These are phyloP conservation scores for Hofmannophila pseudospretella DNA, from an alignment of 2,888 invertebrate genomes.

Conservation along the genomic window DNA sequence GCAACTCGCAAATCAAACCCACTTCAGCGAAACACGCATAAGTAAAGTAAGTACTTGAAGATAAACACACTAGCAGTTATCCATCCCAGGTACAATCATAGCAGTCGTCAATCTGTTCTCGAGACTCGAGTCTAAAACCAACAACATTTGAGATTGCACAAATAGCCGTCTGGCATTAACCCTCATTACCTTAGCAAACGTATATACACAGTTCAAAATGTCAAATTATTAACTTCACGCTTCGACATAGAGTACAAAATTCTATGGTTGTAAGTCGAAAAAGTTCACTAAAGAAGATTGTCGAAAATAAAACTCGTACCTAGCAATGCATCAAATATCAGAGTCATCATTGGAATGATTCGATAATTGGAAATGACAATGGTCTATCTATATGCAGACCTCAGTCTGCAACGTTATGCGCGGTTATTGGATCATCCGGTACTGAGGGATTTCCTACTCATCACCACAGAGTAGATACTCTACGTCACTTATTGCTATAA, in stretches of 20 bases:
- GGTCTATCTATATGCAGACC: conserved; percentile 45
- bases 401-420: too few relatives aligned
- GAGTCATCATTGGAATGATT: conserved; percentile 56
- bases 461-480: too few relatives aligned
- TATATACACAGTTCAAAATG: conserved; percentile 20
- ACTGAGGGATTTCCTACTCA: too few relatives aligned
- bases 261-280: neutral
- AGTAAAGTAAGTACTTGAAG: conserved; percentile 29
- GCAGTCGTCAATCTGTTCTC: conserved; percentile 55
- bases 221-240: conserved; percentile 18
- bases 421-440: too few relatives aligned
- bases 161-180: conserved; percentile 64
- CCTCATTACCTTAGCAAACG: conserved; percentile 55
- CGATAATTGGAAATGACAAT: conserved; percentile 57
- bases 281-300: conserved; percentile 25
- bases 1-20: conserved; percentile 51
- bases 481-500: too few relatives aligned
- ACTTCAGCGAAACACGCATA: conserved; percentile 42
- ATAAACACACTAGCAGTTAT: conserved; percentile 43
- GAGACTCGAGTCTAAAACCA: conserved; percentile 51
- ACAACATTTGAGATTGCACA: conserved; percentile 64
- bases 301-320: conserved; percentile 37
- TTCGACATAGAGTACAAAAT: conserved; percentile 18
- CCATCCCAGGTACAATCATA: conserved; percentile 45
- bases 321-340: conserved; percentile 26